phyloP scores from a whole-genome alignment of 2,113 vertebrate genomes.

The Mirza zaza region DNA sequence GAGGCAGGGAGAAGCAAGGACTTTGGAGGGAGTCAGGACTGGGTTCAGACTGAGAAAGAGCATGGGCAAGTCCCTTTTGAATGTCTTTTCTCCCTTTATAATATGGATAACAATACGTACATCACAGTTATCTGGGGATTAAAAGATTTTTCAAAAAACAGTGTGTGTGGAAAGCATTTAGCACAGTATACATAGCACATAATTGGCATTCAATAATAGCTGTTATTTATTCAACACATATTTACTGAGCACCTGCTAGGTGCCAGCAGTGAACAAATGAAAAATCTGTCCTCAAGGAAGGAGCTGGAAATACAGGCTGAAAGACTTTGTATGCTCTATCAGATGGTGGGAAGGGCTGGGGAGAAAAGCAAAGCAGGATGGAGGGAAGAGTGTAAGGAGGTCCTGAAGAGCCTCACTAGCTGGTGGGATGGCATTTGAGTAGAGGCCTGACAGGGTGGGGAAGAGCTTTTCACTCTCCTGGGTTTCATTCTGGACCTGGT shows the following conservation, averaged over 20 bases:
- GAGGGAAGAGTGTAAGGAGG: not conserved
- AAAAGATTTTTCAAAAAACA: constrained; percentile 18
- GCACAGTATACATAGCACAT: not conserved
- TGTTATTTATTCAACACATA: not conserved
- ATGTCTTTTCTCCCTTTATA: not conserved
- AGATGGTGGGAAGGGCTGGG: not conserved
- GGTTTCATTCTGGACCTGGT: too few species aligned
- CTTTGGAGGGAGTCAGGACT: not conserved
- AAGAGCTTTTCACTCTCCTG: not conserved
- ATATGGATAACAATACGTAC: not conserved
- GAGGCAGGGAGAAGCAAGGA: not conserved
- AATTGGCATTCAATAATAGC: not conserved
- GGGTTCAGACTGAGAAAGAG: not conserved
- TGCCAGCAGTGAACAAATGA: not conserved
- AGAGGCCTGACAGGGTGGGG: not conserved
- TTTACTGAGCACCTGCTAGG: not conserved
- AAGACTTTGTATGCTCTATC: not conserved
- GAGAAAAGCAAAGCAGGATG: not conserved
- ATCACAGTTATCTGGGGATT: not conserved
- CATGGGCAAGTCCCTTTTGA: not conserved
- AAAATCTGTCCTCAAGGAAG: not conserved
- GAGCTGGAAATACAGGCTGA: not conserved
- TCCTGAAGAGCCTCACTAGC: not conserved
- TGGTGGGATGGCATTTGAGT: not conserved
- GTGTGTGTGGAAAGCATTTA: not conserved